Conservation (phyloP, 2,888 invertebrate genomes). For the Dendrolimus houi region DNA sequence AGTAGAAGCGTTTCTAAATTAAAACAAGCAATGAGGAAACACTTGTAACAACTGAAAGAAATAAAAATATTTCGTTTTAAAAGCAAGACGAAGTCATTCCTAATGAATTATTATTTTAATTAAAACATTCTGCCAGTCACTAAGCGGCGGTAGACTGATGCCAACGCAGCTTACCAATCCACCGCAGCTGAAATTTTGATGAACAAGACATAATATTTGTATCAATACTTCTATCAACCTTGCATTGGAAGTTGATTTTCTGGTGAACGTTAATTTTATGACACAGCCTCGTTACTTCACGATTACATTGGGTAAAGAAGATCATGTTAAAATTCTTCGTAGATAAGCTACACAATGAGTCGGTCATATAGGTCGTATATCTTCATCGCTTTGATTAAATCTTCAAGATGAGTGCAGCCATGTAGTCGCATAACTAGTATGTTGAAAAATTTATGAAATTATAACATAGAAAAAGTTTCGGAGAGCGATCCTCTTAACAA, state of each 20-base stretch:
- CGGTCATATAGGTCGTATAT: too few relatives aligned
- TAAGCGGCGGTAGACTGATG: constrained; percentile 16
- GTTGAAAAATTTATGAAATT: constrained; percentile 7
- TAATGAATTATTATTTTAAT: constrained; percentile 29
- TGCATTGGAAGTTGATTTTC: not conserved
- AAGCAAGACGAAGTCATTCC: constrained; percentile 7
- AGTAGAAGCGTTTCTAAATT: not conserved
- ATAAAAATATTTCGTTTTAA: constrained; percentile 1
- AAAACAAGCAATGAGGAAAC: not conserved
- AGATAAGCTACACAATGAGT: too few relatives aligned
- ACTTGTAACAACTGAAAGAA: not conserved
- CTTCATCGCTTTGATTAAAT: too few relatives aligned
- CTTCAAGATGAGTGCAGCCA: not conserved
- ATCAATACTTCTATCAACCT: not conserved
- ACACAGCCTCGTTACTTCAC: too few relatives aligned
- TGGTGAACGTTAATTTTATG: too few relatives aligned
- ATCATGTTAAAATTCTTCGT: too few relatives aligned
- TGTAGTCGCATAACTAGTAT: not conserved
- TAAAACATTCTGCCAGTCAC: constrained; percentile 23
- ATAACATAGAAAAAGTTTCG: not conserved
- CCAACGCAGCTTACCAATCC: constrained; percentile 17
- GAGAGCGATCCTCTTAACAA: constrained; percentile 27
- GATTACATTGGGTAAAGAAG: too few relatives aligned
- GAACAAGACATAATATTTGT: not conserved
- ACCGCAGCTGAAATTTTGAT: not conserved